Percentiles rank a stretch among this genome's conserved stretches.
Evolutionary conservation across 2,113 vertebrate genomes (phyloP).

Genomic region (Arvicanthis niloticus): DNA sequence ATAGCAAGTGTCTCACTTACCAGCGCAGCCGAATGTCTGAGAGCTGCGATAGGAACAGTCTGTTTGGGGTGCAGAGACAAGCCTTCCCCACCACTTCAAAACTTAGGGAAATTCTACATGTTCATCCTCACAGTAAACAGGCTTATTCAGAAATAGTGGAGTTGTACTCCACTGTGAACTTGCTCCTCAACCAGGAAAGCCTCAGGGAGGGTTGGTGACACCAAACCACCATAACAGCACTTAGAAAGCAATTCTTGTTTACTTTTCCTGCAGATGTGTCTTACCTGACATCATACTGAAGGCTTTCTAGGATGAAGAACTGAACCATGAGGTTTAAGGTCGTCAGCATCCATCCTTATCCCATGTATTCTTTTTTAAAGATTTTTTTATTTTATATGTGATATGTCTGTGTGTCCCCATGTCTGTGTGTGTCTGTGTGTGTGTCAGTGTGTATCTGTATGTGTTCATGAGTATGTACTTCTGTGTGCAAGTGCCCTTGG

Average conservation of each 20-base stretch:
- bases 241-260: background rate
- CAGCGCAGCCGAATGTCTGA: background rate
- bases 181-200: background rate
- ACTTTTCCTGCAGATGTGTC: background rate
- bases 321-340: background rate
- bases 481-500: background rate
- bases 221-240: background rate
- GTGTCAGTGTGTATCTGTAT: background rate
- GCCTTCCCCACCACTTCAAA: conserved; percentile 20
- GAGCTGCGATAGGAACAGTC: background rate
- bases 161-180: background rate
- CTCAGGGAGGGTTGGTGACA: background rate
- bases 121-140: conserved; percentile 29
- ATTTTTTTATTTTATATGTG: background rate
- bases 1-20: conserved; percentile 24
- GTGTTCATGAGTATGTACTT: background rate
- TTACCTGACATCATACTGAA: background rate
- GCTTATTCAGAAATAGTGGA: background rate
- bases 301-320: conserved; percentile 19
- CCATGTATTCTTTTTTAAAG: background rate
- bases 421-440: background rate
- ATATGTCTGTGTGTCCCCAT: background rate
- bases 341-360: background rate
- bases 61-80: background rate
- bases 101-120: background rate